These are phyloP conservation scores for Ophthalmolycus amberensis DNA, from an alignment of 2,113 vertebrate genomes.

Conservation along the genomic window DNA sequence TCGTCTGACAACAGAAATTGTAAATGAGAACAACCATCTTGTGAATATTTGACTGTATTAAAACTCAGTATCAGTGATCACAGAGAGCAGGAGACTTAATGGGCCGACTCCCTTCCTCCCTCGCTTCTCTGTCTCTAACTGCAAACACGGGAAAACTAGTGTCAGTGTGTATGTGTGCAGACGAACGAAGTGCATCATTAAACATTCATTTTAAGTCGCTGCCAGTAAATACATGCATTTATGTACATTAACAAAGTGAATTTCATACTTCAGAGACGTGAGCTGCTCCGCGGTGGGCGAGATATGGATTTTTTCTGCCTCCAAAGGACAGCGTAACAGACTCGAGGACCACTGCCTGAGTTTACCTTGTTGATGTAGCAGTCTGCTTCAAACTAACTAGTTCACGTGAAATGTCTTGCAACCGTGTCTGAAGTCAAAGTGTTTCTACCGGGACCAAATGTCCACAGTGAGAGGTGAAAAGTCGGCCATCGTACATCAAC, in stretches of 20 bases:
- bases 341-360: neutral
- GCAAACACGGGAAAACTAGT: neutral
- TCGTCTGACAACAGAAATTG: slow-evolving; percentile 25
- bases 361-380: neutral
- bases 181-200: neutral
- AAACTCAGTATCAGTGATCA: neutral
- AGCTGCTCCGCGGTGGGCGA: neutral
- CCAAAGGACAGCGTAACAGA: neutral
- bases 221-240: neutral
- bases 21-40: slow-evolving; percentile 2
- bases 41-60: neutral
- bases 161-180: neutral
- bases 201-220: neutral
- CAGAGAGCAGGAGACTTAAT: neutral
- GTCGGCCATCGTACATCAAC: neutral
- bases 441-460: neutral
- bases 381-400: neutral
- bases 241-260: neutral
- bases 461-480: neutral
- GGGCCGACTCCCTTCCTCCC: neutral
- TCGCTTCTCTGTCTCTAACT: neutral
- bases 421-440: neutral
- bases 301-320: neutral
- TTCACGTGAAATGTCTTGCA: neutral
- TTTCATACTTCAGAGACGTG: neutral